A percentile compares a stretch with the other conserved stretches of the same genome.
Conservation (phyloP, 2,797 vertebrate species). For the Echiichthys vipera region DNA sequence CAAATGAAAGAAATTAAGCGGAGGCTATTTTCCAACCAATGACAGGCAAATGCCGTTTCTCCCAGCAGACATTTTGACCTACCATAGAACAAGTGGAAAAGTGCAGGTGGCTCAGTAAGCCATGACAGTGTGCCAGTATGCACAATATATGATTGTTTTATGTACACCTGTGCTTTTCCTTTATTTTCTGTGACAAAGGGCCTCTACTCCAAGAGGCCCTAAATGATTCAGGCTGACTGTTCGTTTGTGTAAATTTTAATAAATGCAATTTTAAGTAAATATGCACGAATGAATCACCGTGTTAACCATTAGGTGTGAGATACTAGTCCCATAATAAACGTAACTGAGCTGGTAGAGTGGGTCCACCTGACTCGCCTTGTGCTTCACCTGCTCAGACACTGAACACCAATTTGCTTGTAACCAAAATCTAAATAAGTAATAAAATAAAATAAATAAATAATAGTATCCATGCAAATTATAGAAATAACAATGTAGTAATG, state of each 20-base stretch:
- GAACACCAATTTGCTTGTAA: neutral
- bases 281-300: no score
- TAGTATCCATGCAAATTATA: neutral
- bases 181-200: neutral
- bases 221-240: neutral
- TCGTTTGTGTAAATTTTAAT: neutral
- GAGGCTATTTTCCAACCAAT: neutral
- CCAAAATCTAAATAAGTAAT: no score
- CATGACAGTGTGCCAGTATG: neutral
- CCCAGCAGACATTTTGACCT: neutral
- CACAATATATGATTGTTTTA: neutral
- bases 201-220: neutral
- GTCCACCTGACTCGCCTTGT: neutral
- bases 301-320: no score
- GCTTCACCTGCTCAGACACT: neutral
- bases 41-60: neutral
- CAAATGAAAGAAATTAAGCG: neutral
- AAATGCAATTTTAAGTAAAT: no score
- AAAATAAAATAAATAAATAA: no score
- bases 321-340: neutral
- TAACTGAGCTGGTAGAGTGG: neutral
- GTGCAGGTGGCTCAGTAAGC: neutral
- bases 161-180: neutral
- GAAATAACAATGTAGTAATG: neutral
- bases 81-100: neutral